Conservation (phyloP, 2,888 invertebrate genomes). For the Dryadula phaetusa region DNA sequence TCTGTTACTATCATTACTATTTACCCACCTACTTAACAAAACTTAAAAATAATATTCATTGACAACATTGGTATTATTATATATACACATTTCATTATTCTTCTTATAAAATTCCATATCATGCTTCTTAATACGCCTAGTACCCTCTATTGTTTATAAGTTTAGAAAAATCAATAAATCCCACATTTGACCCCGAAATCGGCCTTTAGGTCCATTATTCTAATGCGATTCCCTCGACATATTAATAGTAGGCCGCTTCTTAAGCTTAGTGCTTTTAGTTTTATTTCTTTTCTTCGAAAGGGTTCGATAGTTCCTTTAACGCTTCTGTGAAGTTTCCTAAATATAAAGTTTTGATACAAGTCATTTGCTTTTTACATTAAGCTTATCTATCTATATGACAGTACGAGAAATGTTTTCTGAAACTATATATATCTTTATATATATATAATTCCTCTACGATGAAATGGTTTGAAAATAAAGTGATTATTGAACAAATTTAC, state of each 20-base stretch:
- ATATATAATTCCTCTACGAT: no score
- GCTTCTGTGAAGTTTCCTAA: slow-evolving; percentile 5
- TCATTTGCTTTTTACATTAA: background rate
- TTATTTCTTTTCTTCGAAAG: slow-evolving; percentile 27
- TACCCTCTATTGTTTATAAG: background rate
- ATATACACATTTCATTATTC: no score
- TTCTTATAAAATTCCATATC: background rate
- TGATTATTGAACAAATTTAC: no score
- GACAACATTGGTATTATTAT: no score
- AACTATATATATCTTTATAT: no score
- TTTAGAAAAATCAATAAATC: slow-evolving; percentile 18
- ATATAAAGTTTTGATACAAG: slow-evolving; percentile 15
- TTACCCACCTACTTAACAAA: no score
- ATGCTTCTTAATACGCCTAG: background rate
- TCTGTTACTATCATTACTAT: no score
- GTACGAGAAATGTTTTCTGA: no score
- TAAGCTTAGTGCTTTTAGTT: slow-evolving; percentile 23
- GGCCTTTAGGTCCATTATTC: slow-evolving; percentile 67
- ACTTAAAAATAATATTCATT: no score
- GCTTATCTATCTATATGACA: background rate
- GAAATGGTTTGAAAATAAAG: no score
- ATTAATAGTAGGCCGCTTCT: slow-evolving; percentile 48
- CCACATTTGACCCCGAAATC: slow-evolving; percentile 51
- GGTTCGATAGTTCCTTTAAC: slow-evolving; percentile 25
- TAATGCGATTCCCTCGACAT: slow-evolving; percentile 67